Conservation (phyloP, 2,113 vertebrate genomes). For the Paedocypris sp. region DNA sequence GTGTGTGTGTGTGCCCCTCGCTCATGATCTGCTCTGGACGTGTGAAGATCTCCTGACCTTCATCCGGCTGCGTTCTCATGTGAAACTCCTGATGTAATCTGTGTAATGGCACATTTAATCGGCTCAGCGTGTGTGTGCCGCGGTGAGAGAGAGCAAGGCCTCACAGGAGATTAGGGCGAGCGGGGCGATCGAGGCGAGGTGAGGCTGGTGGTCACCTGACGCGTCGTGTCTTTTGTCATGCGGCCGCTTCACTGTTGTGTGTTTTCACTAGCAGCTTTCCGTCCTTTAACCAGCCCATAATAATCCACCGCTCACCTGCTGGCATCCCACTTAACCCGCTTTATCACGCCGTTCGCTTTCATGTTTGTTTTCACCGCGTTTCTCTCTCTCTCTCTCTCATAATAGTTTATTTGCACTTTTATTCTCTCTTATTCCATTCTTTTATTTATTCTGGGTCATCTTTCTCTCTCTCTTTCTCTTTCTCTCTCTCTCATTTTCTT, state of each 20-base stretch:
- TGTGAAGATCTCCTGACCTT: neutral
- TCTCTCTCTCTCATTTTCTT: no score
- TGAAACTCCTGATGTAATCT: conserved; percentile 50
- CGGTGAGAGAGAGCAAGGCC: neutral
- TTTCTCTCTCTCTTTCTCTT: no score
- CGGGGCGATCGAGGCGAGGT: conserved; percentile 49
- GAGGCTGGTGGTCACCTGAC: conserved; percentile 57
- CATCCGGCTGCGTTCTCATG: neutral
- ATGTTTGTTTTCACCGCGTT: no score
- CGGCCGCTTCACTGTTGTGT: conserved; percentile 26
- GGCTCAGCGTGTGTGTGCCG: conserved; percentile 43
- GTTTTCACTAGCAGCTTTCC: conserved; percentile 41
- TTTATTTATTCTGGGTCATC: no score
- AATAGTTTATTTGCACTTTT: no score
- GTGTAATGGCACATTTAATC: conserved; percentile 45
- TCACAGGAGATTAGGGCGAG: conserved; percentile 40
- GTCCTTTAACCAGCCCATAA: conserved; percentile 26
- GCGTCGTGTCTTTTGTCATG: conserved; percentile 49
- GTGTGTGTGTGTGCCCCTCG: neutral
- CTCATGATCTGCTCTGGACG: neutral
- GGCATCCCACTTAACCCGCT: conserved; percentile 10
- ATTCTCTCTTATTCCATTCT: no score
- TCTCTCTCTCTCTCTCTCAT: no score
- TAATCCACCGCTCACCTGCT: conserved; percentile 34
- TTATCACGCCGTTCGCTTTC: no score